These are phyloP conservation scores for Phainopepla nitens DNA, from an alignment of 2,113 vertebrate genomes.

Conservation along the genomic window DNA sequence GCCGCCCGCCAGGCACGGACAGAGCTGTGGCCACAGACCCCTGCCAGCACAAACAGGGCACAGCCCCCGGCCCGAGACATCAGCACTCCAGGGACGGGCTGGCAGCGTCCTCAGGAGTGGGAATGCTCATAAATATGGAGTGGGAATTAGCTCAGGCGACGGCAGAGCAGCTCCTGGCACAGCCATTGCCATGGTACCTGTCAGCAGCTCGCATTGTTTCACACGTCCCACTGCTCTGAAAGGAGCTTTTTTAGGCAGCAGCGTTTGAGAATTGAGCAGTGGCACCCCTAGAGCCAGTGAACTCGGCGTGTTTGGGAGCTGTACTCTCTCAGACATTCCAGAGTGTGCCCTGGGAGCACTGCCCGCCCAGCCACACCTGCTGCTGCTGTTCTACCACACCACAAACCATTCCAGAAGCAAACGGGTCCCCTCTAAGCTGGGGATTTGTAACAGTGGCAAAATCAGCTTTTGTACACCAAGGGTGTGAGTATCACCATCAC, in stretches of 20 bases:
- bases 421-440: neutral
- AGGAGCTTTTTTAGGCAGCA: slow-evolving; percentile 1
- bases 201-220: slow-evolving; percentile 19
- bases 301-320: accelerated
- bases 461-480: neutral
- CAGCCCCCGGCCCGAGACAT: accelerated
- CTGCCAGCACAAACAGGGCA: neutral
- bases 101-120: neutral
- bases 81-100: neutral
- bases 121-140: neutral
- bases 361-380: neutral
- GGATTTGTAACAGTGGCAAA: neutral
- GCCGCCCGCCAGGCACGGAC: accelerated
- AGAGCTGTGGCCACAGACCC: neutral
- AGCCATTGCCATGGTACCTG: slow-evolving; percentile 51
- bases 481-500: neutral
- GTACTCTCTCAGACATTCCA: accelerated
- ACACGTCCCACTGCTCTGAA: neutral
- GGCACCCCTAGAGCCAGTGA: neutral
- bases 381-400: neutral
- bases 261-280: neutral
- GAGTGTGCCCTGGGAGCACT: accelerated
- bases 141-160: neutral
- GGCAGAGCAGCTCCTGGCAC: neutral
- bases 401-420: neutral